Conservation (phyloP, 2,113 vertebrate genomes). For the Suricata suricatta region DNA sequence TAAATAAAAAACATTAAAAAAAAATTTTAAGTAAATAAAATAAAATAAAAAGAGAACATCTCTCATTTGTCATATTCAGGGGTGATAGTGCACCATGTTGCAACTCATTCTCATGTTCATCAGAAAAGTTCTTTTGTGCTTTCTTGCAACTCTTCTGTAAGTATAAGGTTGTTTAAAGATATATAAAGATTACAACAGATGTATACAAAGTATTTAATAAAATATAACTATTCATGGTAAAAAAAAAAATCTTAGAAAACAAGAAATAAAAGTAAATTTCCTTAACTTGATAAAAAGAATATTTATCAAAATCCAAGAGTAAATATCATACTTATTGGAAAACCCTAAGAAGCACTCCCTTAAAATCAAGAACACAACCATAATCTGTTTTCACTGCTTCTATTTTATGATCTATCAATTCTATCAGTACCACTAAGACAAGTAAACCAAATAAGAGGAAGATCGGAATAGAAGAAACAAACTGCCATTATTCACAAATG, state of each 20-base stretch:
- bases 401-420: neutral
- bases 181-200: neutral
- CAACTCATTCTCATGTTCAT: neutral
- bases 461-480: neutral
- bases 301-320: neutral
- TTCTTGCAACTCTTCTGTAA: neutral
- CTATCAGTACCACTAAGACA: neutral
- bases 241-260: neutral
- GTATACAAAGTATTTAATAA: neutral
- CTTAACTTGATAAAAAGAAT: neutral
- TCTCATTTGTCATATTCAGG: neutral
- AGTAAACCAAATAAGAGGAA: neutral
- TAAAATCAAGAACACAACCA: neutral
- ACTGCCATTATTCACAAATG: neutral
- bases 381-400: neutral
- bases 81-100: neutral
- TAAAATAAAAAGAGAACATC: neutral
- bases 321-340: slow-evolving; percentile 22
- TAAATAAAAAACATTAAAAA: no score
- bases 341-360: neutral
- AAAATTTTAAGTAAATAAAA: no score
- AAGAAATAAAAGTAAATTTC: neutral
- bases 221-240: neutral
- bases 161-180: slow-evolving; percentile 12
- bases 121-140: neutral